phyloP scores from a whole-genome alignment of 2,797 vertebrate species.

The Monodelphis domestica region DNA sequence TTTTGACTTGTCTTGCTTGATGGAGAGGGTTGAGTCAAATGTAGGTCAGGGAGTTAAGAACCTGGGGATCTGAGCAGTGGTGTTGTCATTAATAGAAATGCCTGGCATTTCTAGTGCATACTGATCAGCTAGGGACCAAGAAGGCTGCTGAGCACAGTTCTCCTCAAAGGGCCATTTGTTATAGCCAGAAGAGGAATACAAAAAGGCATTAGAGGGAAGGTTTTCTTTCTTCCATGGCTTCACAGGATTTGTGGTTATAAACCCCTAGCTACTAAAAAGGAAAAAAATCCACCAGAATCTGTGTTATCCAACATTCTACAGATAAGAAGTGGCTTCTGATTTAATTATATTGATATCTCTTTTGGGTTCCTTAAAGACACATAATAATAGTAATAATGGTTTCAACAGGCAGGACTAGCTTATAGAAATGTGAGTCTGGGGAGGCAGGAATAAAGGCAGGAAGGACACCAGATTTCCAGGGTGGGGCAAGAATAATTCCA shows the following conservation, averaged over 20 bases:
- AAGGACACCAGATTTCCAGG: background rate
- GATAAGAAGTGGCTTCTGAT: background rate
- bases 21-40: background rate
- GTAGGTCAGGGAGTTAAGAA: background rate
- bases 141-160: too few relatives aligned
- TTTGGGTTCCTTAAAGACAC: background rate
- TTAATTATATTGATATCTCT: background rate
- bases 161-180: background rate
- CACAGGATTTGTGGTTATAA: background rate
- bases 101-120: background rate
- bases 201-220: background rate
- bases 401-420: background rate
- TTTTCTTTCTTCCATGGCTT: background rate
- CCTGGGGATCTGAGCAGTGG: background rate
- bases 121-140: background rate
- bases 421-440: background rate
- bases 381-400: background rate
- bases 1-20: background rate
- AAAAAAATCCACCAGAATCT: background rate
- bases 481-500: too few relatives aligned
- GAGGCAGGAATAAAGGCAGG: background rate
- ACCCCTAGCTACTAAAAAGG: background rate
- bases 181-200: background rate
- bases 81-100: background rate
- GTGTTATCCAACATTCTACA: background rate